Base-by-base conservation (phyloP, 2,888 invertebrate species). In the Spisula subtruncata region DNA sequence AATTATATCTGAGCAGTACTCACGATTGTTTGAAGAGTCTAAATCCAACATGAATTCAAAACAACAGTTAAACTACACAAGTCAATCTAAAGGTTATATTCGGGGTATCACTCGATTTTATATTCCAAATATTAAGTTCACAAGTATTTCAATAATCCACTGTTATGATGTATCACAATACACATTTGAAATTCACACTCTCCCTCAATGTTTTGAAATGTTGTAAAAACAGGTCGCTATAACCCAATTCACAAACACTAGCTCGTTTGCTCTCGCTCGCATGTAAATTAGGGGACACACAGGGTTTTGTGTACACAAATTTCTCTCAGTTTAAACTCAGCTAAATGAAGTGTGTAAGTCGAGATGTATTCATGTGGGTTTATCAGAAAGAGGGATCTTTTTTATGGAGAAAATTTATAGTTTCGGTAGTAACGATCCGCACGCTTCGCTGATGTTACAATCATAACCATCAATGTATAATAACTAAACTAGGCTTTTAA, bases 201-300 rank as follows among this genome's bases (percentile, higher is more conserved):
- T 8, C 41, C 8, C 41, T 41, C 41, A 5, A 41, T 41, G 41
- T 41, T 41, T 41, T 41, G n/a, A n/a, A n/a, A n/a, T 60, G n/a
- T 66, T 66, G 1, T n/a, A 8, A 66, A 66, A 66, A 8, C 10
- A 66, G 60, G 20, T 25, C 60, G 5, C 10, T n/a, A 66, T 66
- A 66, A 25, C 60, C 60, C 25, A 25, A 0, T 6, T 25, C 20
- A 25, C n/a, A 60, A 6, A 5, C 60, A n/a, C n/a, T n/a, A n/a
- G n/a, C n/a, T n/a, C n/a, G n/a, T n/a, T 6, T 60, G 60, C n/a
- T 16, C 8, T 66, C 10, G 10, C 60, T 66, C 51, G 51, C 16
- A 51, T 51, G 60, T 66, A 66, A 66, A 66, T 41, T 25, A 66
- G 60, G 60, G 60, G 60, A n/a, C 60, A n/a, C 60, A n/a, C n/a